Evolutionary conservation across 2,113 vertebrate genomes (phyloP).

Genomic region (Pseudopipra pipra): DNA sequence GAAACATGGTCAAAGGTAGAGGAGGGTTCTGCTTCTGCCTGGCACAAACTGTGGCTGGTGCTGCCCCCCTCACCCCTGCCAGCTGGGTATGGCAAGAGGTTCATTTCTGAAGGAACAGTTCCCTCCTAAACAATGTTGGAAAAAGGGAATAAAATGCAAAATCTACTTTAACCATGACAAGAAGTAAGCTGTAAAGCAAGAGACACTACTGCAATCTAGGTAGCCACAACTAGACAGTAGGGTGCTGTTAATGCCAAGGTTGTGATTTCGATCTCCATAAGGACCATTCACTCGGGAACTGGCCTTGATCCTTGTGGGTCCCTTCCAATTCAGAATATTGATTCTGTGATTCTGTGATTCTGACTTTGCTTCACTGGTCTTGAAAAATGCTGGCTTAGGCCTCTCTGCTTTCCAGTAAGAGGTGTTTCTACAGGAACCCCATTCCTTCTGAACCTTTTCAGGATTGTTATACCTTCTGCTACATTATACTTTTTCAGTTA

Average conservation of each 20-base stretch:
- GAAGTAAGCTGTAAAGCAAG: neutral
- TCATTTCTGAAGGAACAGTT: neutral
- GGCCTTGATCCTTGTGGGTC: neutral
- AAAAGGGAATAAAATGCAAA: neutral
- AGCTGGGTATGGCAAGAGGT: neutral
- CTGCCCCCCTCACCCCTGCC: neutral
- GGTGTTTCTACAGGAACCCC: neutral
- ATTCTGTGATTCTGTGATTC: neutral
- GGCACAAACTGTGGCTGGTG: neutral
- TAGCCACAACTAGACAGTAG: neutral
- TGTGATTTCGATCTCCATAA: neutral
- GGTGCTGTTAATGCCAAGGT: neutral
- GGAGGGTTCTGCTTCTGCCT: neutral
- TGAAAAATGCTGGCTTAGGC: neutral
- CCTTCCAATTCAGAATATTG: neutral
- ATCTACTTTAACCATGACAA: neutral
- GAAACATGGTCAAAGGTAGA: neutral
- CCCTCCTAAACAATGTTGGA: neutral
- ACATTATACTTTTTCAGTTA: neutral
- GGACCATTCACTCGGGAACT: neutral
- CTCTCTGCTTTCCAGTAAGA: neutral
- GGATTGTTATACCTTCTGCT: neutral
- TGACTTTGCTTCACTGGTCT: neutral
- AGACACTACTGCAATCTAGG: neutral
- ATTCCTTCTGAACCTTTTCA: neutral